Percentiles rank a stretch among this genome's conserved stretches.
These are phyloP conservation scores for Octodon degus DNA, from an alignment of 2,113 vertebrate species.

Conservation along the genomic window DNA sequence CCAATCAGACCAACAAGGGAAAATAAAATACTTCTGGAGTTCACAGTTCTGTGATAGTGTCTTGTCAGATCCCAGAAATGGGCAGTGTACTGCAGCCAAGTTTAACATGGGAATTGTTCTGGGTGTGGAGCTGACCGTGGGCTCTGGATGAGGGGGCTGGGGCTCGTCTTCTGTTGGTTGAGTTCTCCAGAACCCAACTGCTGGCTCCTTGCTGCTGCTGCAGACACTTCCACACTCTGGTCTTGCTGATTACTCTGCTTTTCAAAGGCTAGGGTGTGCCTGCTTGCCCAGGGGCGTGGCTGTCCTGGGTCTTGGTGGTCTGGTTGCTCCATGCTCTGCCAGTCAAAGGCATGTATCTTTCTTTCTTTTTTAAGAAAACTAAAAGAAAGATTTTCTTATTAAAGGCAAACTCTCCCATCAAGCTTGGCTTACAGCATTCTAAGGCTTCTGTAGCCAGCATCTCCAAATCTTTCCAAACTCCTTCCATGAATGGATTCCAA, in stretches of 20 bases:
- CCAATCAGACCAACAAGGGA: not conserved
- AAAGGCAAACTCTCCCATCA: not conserved
- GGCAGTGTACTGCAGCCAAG: not conserved
- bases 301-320: not conserved
- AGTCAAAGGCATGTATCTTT: not conserved
- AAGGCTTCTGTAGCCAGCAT: not conserved
- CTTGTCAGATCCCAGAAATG: not conserved
- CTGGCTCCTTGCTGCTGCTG: too few species aligned
- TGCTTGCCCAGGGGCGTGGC: too few species aligned
- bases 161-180: too few species aligned
- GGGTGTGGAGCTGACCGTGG: too few species aligned
- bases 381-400: not conserved
- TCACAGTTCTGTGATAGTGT: not conserved
- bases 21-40: not conserved
- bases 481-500: not conserved
- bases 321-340: not conserved
- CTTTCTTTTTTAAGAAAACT: not conserved
- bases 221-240: too few species aligned
- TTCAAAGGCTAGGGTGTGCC: not conserved
- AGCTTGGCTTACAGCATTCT: not conserved
- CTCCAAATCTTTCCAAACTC: not conserved
- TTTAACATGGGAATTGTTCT: not conserved
- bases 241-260: too few species aligned
- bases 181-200: too few species aligned
- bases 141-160: too few species aligned